Evolutionary conservation across 2,888 invertebrate genomes (phyloP).

Genomic region (Spilarctia lutea): DNA sequence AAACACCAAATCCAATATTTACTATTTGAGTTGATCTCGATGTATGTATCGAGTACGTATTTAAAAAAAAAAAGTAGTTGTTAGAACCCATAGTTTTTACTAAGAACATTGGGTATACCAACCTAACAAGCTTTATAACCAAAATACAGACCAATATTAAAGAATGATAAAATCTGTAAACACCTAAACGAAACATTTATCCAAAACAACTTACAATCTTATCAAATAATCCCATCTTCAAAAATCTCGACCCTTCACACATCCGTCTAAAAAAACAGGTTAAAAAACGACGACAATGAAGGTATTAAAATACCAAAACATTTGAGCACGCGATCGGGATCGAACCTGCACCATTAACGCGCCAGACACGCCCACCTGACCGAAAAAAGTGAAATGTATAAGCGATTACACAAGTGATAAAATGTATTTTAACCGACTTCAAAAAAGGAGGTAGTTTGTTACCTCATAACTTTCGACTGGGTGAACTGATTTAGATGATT

Average conservation of each 20-base stretch:
- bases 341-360: conserved; percentile 77
- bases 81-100: no score
- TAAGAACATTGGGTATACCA: no score
- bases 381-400: conserved; percentile 63
- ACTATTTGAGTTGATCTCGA: no score
- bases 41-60: no score
- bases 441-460: no score
- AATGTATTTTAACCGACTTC: no score
- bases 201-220: conserved; percentile 15
- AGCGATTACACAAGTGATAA: conserved; percentile 38
- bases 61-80: no score
- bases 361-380: conserved; percentile 74
- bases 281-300: conserved; percentile 57
- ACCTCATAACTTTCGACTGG: no score
- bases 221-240: conserved; percentile 38
- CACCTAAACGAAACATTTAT: conserved; percentile 10
- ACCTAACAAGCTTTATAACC: neutral
- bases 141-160: neutral
- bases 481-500: no score
- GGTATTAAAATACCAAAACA: conserved; percentile 70
- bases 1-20: no score
- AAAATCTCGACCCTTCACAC: conserved; percentile 52
- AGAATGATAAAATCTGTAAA: conserved; percentile 2
- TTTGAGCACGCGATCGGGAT: conserved; percentile 77
- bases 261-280: conserved; percentile 45